phyloP scores from a whole-genome alignment of 2,888 invertebrate species.

The Lutraria lutraria region DNA sequence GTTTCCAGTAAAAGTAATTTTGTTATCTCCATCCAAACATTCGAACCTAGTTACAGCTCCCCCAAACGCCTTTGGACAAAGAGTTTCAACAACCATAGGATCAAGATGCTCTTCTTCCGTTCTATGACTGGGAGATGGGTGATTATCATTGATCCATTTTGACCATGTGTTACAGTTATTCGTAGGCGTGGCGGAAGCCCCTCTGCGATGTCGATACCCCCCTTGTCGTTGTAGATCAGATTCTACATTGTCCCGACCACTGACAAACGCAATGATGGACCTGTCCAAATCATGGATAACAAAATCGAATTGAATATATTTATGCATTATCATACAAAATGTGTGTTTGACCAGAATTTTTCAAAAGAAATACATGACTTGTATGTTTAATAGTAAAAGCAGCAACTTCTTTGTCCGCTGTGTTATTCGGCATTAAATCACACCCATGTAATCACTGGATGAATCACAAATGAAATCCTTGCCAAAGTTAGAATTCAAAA shows the following conservation, averaged over 20 bases:
- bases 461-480: too few relatives aligned
- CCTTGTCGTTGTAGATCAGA: neutral
- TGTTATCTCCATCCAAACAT: constrained; percentile 28
- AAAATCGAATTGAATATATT: too few relatives aligned
- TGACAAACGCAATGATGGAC: neutral
- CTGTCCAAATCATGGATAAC: neutral
- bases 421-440: too few relatives aligned
- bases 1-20: constrained; percentile 27
- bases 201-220: neutral
- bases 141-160: constrained; percentile 36
- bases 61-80: constrained; percentile 15
- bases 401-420: too few relatives aligned
- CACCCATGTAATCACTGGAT: too few relatives aligned
- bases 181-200: neutral
- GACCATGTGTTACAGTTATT: constrained; percentile 30
- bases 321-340: too few relatives aligned
- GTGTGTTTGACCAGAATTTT: too few relatives aligned
- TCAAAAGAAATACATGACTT: too few relatives aligned
- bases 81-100: neutral
- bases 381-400: too few relatives aligned
- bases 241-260: neutral
- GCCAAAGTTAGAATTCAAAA: too few relatives aligned
- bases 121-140: constrained; percentile 10
- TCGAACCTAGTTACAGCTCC: constrained; percentile 33
- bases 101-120: constrained; percentile 27